Conservation (phyloP, 2,888 invertebrate genomes). For the Lasioglossum calceatum region DNA sequence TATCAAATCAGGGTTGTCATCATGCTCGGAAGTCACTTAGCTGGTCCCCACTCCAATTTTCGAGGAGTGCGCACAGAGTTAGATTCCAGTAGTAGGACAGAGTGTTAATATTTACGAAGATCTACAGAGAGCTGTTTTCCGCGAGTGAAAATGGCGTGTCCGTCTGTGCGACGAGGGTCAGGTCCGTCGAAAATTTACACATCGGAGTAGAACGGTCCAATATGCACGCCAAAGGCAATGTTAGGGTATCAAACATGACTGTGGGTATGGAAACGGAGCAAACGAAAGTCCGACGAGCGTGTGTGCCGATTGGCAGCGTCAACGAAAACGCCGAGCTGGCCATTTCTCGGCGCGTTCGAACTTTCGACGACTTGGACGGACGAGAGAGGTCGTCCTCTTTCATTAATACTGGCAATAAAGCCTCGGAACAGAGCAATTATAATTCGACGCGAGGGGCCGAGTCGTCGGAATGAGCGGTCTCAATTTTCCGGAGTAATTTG, state of each 20-base stretch:
- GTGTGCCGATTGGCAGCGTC: neutral
- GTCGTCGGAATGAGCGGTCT: conserved; percentile 14
- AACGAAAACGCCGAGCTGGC: neutral
- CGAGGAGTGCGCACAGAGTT: neutral
- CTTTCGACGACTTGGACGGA: conserved; percentile 2
- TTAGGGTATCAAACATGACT: conserved; percentile 5
- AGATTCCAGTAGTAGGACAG: neutral
- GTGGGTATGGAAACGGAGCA: neutral
- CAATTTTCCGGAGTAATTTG: conserved; percentile 39
- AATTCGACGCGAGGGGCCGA: conserved; percentile 11
- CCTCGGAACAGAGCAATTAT: conserved; percentile 21
- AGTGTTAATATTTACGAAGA: neutral
- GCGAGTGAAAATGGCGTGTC: neutral
- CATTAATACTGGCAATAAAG: conserved; percentile 34
- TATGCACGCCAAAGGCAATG: conserved; percentile 12
- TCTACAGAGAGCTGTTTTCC: neutral
- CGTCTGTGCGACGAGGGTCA: neutral
- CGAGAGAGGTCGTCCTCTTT: conserved; percentile 5
- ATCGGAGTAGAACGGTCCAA: neutral
- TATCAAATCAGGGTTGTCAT: neutral
- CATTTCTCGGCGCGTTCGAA: conserved; percentile 8
- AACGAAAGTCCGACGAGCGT: neutral
- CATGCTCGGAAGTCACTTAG: neutral
- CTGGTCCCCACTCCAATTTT: neutral
- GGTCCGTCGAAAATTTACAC: neutral